A percentile compares a stretch with the other conserved stretches of the same genome.
Evolutionary conservation across 2,797 vertebrate species (phyloP).

Genomic region (Syncerus caffer): DNA sequence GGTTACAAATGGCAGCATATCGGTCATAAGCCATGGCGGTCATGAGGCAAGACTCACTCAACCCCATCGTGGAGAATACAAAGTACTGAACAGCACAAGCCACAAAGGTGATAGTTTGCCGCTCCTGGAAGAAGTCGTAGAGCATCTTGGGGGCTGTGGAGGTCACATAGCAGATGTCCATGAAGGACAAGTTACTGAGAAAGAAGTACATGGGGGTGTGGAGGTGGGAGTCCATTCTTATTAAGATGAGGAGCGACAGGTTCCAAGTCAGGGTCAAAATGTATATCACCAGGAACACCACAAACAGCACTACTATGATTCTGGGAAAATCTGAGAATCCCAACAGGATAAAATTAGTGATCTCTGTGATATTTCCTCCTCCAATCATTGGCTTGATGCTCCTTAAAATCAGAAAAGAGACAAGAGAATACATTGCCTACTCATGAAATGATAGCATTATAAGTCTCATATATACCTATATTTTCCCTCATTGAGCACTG

Average conservation of each 20-base stretch:
- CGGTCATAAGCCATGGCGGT: constrained; percentile 59
- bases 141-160: constrained; percentile 65
- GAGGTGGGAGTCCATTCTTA: constrained; percentile 51
- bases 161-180: constrained; percentile 66
- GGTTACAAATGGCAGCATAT: constrained; percentile 49
- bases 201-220: constrained; percentile 78
- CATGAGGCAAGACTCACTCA: neutral
- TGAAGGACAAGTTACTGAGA: constrained; percentile 69
- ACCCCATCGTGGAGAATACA: neutral
- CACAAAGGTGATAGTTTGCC: constrained; percentile 33
- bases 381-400: neutral
- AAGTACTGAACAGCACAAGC: constrained; percentile 56
- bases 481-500: neutral
- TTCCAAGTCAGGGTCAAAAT: constrained; percentile 57
- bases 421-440: neutral
- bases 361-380: neutral
- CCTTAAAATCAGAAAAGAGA: neutral
- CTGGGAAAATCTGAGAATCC: constrained; percentile 64
- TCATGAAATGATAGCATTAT: neutral
- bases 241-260: constrained; percentile 58
- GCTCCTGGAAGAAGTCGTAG: constrained; percentile 20
- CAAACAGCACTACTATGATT: constrained; percentile 46
- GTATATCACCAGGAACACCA: constrained; percentile 56
- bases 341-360: constrained; percentile 47
- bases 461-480: neutral